Evolutionary conservation across 1,140 invertebrate genomes (phyloP).

Genomic region (Dufourea novaeangliae): DNA sequence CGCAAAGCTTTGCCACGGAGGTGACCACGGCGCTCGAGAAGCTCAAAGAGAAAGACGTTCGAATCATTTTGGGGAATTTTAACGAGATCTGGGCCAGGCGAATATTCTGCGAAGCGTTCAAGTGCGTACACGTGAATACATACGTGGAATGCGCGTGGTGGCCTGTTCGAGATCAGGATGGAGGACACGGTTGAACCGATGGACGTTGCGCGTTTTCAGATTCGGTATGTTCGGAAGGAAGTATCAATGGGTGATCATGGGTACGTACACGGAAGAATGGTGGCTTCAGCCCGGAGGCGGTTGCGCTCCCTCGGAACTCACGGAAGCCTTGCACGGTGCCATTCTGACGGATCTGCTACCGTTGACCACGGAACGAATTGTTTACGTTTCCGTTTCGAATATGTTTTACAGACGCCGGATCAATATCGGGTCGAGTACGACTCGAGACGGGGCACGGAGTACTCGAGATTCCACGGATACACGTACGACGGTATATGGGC

Average conservation of each 20-base stretch:
- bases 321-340: slow-evolving; percentile 92
- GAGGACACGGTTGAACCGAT: not conserved
- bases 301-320: slow-evolving; percentile 90
- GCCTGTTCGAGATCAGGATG: too few relatives aligned
- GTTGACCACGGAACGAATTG: slow-evolving; percentile 84
- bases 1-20: slow-evolving; percentile 97
- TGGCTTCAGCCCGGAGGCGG: slow-evolving; percentile 86
- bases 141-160: too few relatives aligned
- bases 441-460: slow-evolving; percentile 88
- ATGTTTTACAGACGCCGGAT: slow-evolving; percentile 88
- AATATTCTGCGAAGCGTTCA: slow-evolving; percentile 96
- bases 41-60: slow-evolving; percentile 95
- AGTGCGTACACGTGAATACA: slow-evolving; percentile 77
- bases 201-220: slow-evolving; percentile 71
- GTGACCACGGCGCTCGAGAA: slow-evolving; percentile 91
- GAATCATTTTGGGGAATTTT: slow-evolving; percentile 98
- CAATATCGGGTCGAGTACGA: slow-evolving; percentile 94
- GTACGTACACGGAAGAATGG: slow-evolving; percentile 90
- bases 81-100: slow-evolving; percentile 95
- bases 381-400: not conserved
- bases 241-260: slow-evolving; percentile 98
- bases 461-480: slow-evolving; percentile 97
- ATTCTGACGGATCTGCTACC: slow-evolving; percentile 93
- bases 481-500: slow-evolving; percentile 99
- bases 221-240: slow-evolving; percentile 94